A percentile compares a stretch with the other conserved stretches of the same genome.
Conservation (phyloP, 1,140 invertebrate genomes). For the Belonocnema kinseyi region DNA sequence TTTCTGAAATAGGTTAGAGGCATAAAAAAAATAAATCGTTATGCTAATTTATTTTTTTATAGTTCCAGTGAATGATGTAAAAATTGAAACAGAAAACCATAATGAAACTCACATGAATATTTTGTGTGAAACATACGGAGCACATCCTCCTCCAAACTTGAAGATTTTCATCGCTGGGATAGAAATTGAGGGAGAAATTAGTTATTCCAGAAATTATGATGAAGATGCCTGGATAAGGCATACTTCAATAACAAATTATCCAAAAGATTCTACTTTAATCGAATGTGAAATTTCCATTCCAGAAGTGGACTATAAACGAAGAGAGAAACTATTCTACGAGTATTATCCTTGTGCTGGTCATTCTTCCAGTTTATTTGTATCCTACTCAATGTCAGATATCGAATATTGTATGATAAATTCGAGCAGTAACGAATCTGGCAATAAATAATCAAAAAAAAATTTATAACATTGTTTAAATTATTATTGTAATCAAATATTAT, state of each 20-base stretch:
- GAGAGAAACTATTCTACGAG: slow-evolving; percentile 46
- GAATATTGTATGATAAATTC: background rate
- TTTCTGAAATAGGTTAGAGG: no score
- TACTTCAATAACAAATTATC: slow-evolving; percentile 25
- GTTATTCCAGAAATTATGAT: slow-evolving; percentile 26
- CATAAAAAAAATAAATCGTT: background rate
- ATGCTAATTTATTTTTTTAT: slow-evolving; percentile 30
- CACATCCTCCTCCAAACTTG: slow-evolving; percentile 54
- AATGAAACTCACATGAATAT: slow-evolving; percentile 58
- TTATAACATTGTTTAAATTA: no score
- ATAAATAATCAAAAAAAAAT: background rate
- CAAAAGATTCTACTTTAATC: slow-evolving; percentile 45
- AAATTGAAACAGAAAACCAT: slow-evolving; percentile 44
- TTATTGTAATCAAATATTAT: no score
- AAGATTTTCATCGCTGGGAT: slow-evolving; percentile 39
- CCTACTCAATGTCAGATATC: slow-evolving; percentile 10
- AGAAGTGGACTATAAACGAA: slow-evolving; percentile 53
- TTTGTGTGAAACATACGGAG: slow-evolving; percentile 55
- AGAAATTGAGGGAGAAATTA: background rate
- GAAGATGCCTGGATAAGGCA: slow-evolving; percentile 31
- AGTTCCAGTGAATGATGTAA: slow-evolving; percentile 57
- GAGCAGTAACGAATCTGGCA: background rate
- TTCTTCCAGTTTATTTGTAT: slow-evolving; percentile 39
- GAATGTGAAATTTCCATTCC: slow-evolving; percentile 60
- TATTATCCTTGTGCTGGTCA: slow-evolving; percentile 46